phyloP scores from a whole-genome alignment of 2,797 vertebrate species.

The Sebastes iracundus region DNA sequence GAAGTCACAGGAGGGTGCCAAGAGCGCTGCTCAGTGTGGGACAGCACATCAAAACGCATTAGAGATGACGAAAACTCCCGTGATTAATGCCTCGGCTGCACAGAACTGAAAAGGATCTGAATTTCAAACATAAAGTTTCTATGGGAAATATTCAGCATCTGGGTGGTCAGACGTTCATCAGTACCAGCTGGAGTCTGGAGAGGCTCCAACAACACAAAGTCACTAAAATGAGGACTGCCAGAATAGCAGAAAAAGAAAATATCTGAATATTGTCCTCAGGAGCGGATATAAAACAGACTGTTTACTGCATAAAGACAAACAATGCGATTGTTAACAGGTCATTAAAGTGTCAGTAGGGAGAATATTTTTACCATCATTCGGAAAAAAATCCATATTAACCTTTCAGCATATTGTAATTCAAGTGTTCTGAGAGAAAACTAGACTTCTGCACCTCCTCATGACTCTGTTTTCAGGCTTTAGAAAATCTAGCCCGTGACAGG shows the following conservation, averaged over 20 bases:
- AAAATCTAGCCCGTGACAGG: no score
- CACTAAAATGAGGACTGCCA: not conserved
- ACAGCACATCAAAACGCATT: constrained; percentile 61
- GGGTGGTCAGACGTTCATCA: constrained; percentile 49
- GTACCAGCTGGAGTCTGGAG: constrained; percentile 29
- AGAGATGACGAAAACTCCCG: constrained; percentile 34
- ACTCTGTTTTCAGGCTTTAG: no score
- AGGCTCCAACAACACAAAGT: constrained; percentile 24
- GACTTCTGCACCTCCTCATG: no score
- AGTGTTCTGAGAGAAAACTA: no score
- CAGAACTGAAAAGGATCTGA: constrained; percentile 16
- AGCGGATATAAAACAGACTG: not conserved
- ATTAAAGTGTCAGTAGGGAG: no score
- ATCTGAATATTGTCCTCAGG: constrained; percentile 3
- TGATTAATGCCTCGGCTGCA: constrained; percentile 52
- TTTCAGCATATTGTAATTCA: no score
- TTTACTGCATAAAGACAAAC: not conserved
- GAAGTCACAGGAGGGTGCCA: constrained; percentile 60
- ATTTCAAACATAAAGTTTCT: constrained; percentile 43
- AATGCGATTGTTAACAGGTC: no score
- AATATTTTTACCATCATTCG: no score
- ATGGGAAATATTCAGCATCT: constrained; percentile 37
- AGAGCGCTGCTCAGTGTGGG: constrained; percentile 50
- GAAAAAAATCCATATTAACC: no score
- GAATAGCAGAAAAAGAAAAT: constrained; percentile 3